Evolutionary conservation across 2,797 vertebrate genomes (phyloP), one percentile per base, ranked within the genome.

Genomic region (Microctenopoma stevenorrisi): DNA sequence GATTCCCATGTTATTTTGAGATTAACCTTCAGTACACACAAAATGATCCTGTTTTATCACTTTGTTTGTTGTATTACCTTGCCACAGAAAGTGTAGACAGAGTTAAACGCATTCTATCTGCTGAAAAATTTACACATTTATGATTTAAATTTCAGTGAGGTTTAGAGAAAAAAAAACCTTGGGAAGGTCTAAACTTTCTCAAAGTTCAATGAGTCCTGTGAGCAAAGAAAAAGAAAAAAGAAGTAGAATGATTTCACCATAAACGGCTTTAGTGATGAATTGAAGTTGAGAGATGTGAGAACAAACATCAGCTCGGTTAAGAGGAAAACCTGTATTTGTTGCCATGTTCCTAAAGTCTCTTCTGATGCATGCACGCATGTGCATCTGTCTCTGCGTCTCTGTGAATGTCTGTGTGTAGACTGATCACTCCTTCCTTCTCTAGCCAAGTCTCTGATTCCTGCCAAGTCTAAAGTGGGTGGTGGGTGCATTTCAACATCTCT

Each of bases 401-500:
- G 52, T 53, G 35, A 18, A n/a, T 28, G 49, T 10, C 43, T 48
- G 44, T 35, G 33, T 18, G 22, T 15, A 59, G 54, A 56, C 70
- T 66, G 84, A 82, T 88, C 75, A 76, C 76, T 82, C 78, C 47
- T 82, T 72, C 79, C 52, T 66, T 60, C 81, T 56, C 38, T 1
- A 64, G 86, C 88, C 90, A 88, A 90, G 79, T 66, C 69, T 86
- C 68, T 72, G 73, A 64, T 81, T 85, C 78, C 88, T 90, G 89
- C 89, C 89, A 89, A 90, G 78, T 86, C 78, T 85, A 85, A 90
- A 89, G 82, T 79, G 81, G 83, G 86, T 68, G 83, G 89, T 82
- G 88, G 84, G 85, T 78, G 79, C 70, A 81, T 91, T 91, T 91
- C 76, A 76, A 89, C 87, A 89, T 88, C 82, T 90, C 86, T 86